Conservation (phyloP, 92 coral and sea anemone genomes). For the Zoanthus sansibaricus region DNA sequence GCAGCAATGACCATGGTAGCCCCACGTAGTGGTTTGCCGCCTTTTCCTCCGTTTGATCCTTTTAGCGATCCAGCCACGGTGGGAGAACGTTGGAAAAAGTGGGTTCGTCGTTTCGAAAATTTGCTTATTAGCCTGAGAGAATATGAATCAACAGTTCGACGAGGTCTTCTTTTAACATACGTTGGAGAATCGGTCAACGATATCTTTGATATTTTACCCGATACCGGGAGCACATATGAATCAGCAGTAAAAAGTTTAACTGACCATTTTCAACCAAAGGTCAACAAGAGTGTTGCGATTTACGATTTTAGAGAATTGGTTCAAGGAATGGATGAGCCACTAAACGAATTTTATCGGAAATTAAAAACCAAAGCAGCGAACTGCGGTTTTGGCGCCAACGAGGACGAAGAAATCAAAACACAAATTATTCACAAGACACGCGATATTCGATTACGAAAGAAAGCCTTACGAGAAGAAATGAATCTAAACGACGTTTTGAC, state of each 20-base stretch:
- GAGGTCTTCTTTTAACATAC: slow-evolving; percentile 66
- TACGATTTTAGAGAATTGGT: slow-evolving; percentile 50
- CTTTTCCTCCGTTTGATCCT: slow-evolving; percentile 66
- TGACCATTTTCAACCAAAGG: slow-evolving; percentile 11
- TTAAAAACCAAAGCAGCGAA: slow-evolving; percentile 45
- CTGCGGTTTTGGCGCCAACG: slow-evolving; percentile 4
- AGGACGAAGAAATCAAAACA: slow-evolving; percentile 55
- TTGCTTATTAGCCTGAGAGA: slow-evolving; percentile 57
- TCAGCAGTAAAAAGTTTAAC: slow-evolving; percentile 30
- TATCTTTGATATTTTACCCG: slow-evolving; percentile 50
- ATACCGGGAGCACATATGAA: slow-evolving; percentile 42
- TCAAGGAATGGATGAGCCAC: slow-evolving; percentile 1
- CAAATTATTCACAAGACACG: slow-evolving; percentile 57
- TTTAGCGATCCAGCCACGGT: slow-evolving; percentile 53
- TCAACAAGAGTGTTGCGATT: slow-evolving; percentile 53
- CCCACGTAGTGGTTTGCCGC: slow-evolving; percentile 63
- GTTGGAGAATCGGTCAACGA: slow-evolving; percentile 65
- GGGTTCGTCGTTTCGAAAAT: slow-evolving; percentile 59
- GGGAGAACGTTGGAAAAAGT: slow-evolving; percentile 57
- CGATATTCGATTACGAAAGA: slow-evolving; percentile 38
- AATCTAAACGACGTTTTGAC: slow-evolving; percentile 2
- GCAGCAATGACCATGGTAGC: slow-evolving; percentile 29
- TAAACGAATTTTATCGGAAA: slow-evolving; percentile 24
- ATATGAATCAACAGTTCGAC: slow-evolving; percentile 58
- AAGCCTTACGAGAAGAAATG: slow-evolving; percentile 54